These are phyloP conservation scores for Phania funesta DNA, from an alignment of 2,888 invertebrate species.

Conservation along the genomic window DNA sequence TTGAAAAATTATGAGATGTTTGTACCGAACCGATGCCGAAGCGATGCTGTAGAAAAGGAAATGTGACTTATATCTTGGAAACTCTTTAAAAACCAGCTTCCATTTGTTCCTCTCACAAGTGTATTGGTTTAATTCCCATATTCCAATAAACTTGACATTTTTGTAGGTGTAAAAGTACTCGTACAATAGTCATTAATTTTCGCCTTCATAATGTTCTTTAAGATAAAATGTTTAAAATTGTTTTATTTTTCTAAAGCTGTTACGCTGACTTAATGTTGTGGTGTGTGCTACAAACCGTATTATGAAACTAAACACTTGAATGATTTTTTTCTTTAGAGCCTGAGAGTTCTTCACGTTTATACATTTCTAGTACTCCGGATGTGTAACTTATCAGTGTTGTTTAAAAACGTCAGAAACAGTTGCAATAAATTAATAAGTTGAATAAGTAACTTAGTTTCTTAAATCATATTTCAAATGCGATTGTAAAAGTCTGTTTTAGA, in stretches of 20 bases:
- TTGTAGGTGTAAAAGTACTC: constrained; percentile 60
- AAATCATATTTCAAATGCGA: background rate
- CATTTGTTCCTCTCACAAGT: too few species aligned
- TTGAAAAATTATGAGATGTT: too few species aligned
- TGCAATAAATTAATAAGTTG: background rate
- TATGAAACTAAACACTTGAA: constrained; percentile 57
- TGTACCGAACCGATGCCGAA: too few species aligned
- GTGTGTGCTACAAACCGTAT: constrained; percentile 43
- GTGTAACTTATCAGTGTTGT: too few species aligned
- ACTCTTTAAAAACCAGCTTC: too few species aligned
- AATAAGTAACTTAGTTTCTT: background rate
- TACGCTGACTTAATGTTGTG: constrained; percentile 35
- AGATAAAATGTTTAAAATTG: constrained; percentile 44
- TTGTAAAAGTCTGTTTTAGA: too few species aligned
- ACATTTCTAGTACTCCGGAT: too few species aligned
- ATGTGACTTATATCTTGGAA: too few species aligned
- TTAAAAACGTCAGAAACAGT: background rate
- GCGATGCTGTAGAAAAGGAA: too few species aligned
- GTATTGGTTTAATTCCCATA: too few species aligned
- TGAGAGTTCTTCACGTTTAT: too few species aligned
- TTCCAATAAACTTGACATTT: constrained; percentile 59
- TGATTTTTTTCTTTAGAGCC: constrained; percentile 10
- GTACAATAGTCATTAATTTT: constrained; percentile 14
- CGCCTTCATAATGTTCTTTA: constrained; percentile 36
- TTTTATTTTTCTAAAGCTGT: constrained; percentile 23